Base-by-base conservation (phyloP, 2,888 invertebrate species). In the Drosophila hamatofila region DNA sequence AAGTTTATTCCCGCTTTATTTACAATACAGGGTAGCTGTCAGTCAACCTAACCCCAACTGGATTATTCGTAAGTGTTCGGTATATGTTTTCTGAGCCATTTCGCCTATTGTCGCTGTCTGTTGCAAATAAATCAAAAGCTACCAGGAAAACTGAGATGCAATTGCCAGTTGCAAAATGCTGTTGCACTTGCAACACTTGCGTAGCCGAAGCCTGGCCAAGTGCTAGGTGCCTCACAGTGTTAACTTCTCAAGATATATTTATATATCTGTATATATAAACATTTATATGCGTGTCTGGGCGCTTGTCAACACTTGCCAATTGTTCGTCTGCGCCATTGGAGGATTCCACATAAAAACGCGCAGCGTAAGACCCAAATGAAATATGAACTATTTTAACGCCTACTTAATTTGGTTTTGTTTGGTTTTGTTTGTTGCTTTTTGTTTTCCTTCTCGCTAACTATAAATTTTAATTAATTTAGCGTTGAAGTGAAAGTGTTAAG, bases 311-410 rank as follows among this genome's bases (percentile, higher is more conserved):
- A 86, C 90, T 86, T 78, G 90, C 86, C 90, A 88, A 86, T 90
- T 88, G 89, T 90, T 86, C 65, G 72, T 83, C 90, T 83, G 87
- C 72, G 69, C 72, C 79, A 51, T 72, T 81, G 74, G 75, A 68
- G 60, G 75, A 77, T 89, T 84, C 85, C 83, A 89, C 75, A 79
- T 83, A 89, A 84, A 76, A 71, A 64, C 67, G 51, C 54, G 18
- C 37, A 48, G 64, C 55, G 69, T 39, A 61, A 63, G 64, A 39
- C 57, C 64, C 51, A 84, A 83, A 90, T 91, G 91, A 91, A 91
- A 90, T 92, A 92, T 91, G 90, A 90, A 91, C 92, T 91, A 89
- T 91, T 91, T 91, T 90, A 91, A 92, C 91, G 92, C 91, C 91
- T 85, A 92, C 91, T 91, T 92, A 92, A 91, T 92, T 91, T 91